Percentiles rank a stretch among this genome's conserved stretches.
phyloP scores from a whole-genome alignment of 30 jellyfish, hydroid and myxozoan genomes.

The Mastigias papua region DNA sequence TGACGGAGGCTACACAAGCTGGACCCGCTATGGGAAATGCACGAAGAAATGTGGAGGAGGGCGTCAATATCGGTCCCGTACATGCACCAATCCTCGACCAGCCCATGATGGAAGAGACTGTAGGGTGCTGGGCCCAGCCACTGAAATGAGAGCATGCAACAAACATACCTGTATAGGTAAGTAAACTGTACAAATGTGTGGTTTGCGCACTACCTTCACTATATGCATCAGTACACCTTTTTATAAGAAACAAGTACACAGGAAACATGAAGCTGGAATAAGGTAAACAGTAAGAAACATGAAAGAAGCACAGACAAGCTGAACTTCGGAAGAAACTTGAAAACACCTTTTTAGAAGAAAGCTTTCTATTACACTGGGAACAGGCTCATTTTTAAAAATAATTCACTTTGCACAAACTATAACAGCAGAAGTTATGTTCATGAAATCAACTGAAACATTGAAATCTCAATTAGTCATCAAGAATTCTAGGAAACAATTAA shows the following conservation, averaged over 20 bases:
- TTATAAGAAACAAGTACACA: too few relatives aligned
- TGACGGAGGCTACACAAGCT: slow-evolving; percentile 52
- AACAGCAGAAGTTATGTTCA: too few relatives aligned
- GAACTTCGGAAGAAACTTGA: not conserved
- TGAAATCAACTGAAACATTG: too few relatives aligned
- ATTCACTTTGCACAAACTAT: too few relatives aligned
- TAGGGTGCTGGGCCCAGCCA: slow-evolving; percentile 14
- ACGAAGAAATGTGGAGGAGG: slow-evolving; percentile 50
- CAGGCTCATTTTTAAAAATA: too few relatives aligned
- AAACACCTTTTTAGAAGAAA: too few relatives aligned
- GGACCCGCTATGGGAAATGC: slow-evolving; percentile 34
- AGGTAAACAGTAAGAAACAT: not conserved
- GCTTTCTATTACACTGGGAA: too few relatives aligned
- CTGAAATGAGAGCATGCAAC: slow-evolving; percentile 22
- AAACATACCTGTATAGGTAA: slow-evolving; percentile 39
- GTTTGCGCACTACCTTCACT: not conserved
- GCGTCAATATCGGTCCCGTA: slow-evolving; percentile 12
- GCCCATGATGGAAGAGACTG: slow-evolving; percentile 47
- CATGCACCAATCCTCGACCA: slow-evolving; percentile 67
- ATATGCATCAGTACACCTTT: too few relatives aligned
- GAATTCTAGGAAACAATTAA: too few relatives aligned
- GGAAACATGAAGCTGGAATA: too few relatives aligned
- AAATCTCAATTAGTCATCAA: too few relatives aligned
- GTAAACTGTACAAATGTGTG: not conserved
- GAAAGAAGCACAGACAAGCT: not conserved